A percentile compares a stretch with the other conserved stretches of the same genome.
These are phyloP conservation scores for Pluvialis apricaria DNA, from an alignment of 2,113 vertebrate species.

Conservation along the genomic window DNA sequence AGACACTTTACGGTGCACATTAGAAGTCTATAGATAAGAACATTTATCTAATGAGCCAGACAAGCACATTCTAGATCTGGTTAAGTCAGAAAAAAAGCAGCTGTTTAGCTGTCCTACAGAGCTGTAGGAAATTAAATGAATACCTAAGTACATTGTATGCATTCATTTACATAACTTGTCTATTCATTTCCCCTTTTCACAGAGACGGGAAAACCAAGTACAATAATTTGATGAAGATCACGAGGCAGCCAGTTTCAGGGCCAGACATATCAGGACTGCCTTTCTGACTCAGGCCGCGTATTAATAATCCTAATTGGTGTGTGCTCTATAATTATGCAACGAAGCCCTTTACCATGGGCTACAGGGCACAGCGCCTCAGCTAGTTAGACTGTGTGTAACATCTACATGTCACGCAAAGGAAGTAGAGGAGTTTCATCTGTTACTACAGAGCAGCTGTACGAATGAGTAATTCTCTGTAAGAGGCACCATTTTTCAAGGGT, in stretches of 20 bases:
- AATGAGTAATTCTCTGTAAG: neutral
- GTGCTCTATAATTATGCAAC: neutral
- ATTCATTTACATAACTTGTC: neutral
- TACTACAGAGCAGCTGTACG: neutral
- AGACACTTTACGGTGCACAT: neutral
- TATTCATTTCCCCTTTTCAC: neutral
- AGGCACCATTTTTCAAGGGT: neutral
- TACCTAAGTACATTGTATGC: neutral
- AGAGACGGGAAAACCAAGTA: neutral
- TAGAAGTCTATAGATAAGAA: neutral
- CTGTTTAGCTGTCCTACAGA: neutral
- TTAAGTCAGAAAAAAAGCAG: neutral
- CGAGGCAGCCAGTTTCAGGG: neutral
- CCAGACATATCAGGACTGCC: neutral
- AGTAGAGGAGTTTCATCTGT: neutral
- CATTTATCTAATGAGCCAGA: neutral
- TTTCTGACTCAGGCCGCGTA: neutral
- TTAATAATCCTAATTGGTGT: neutral
- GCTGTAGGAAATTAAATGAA: neutral
- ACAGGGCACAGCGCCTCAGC: neutral
- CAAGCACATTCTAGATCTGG: neutral
- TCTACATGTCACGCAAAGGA: fast-evolving
- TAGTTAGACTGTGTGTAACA: neutral
- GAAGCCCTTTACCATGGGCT: neutral
- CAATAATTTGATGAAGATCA: neutral